A percentile compares a stretch with the other conserved stretches of the same genome.
phyloP scores from a whole-genome alignment of 2,888 invertebrate species.

The Polietes domitor region DNA sequence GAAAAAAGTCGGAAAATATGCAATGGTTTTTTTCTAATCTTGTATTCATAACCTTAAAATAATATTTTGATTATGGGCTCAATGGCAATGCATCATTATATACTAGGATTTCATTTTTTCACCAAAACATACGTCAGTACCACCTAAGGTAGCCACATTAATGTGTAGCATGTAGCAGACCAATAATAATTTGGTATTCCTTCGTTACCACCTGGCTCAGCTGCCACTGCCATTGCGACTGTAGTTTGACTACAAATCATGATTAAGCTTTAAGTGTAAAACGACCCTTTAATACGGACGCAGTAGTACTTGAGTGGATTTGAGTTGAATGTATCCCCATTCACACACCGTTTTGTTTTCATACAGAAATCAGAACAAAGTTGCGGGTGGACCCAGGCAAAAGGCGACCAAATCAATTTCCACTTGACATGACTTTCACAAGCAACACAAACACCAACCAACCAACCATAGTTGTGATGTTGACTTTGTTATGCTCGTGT shows the following conservation, averaged over 20 bases:
- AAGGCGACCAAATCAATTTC: neutral
- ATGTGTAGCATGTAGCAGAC: neutral
- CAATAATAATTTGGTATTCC: neutral
- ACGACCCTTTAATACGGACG: neutral
- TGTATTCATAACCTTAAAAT: too few relatives aligned
- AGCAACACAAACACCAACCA: neutral
- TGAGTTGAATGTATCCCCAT: neutral
- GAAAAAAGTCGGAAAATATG: too few relatives aligned
- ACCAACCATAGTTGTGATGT: too few relatives aligned
- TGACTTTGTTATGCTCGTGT: too few relatives aligned
- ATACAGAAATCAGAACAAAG: neutral
- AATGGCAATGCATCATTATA: too few relatives aligned
- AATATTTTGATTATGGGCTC: too few relatives aligned
- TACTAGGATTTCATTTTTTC: too few relatives aligned
- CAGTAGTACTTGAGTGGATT: constrained; percentile 49
- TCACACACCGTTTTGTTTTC: constrained; percentile 1
- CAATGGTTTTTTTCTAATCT: too few relatives aligned
- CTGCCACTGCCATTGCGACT: neutral
- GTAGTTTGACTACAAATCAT: constrained; percentile 48
- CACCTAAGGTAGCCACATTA: too few relatives aligned
- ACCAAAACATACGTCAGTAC: too few relatives aligned
- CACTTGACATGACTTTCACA: neutral
- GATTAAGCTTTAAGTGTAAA: constrained; percentile 54
- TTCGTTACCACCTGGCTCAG: neutral
- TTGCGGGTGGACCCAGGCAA: neutral